Base-by-base conservation (phyloP, 2,113 vertebrate species). In the Microtus richardsoni region DNA sequence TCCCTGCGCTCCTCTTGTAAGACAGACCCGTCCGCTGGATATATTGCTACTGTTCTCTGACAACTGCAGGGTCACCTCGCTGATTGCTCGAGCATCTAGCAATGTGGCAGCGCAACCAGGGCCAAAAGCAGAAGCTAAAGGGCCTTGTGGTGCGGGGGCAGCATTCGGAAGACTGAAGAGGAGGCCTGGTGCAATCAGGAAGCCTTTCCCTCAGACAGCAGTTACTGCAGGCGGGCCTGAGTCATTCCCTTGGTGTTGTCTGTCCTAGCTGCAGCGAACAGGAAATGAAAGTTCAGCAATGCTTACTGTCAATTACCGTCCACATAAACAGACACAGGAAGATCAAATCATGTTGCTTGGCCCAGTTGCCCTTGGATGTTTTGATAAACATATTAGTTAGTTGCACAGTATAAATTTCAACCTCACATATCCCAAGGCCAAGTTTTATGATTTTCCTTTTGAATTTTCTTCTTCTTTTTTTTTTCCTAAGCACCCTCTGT, bases 241-340 rank as follows among this genome's bases (percentile, higher is more conserved):
- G 94, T 97, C 97, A 98, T 95, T 89, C 94, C 88, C 91, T 12
- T 78, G 77, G 91, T 12, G 70, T 87, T 91, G 96, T 96, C 96
- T 86, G 97, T 91, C 88, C 96, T 78, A 68, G 97, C 93, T 91
- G 79, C 91, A 94, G 92, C 26, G 92, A 97, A 96, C 97, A 97
- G 97, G 97, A 98, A 98, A 96, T 95, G 97, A 97, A 97, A 98
- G 97, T 97, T 97, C 95, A 97, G 90, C 78, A 70, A 96, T 87
- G 95, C 97, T 97, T 97, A 95, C 95, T 97, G 96, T 96, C 96
- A 96, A 91, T 96, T 97, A 85, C 88, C 54, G 64, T 87, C 91
- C 92, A 60, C 83, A 96, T 97, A 98, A 97, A 98, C 97, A 97
- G 95, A 96, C 95, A 96, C 95, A 97, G 97, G 97, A 98, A 98